Evolutionary conservation across 2,113 vertebrate genomes (phyloP), one percentile per base, ranked within the genome.

Genomic region (Urocitellus parryii): DNA sequence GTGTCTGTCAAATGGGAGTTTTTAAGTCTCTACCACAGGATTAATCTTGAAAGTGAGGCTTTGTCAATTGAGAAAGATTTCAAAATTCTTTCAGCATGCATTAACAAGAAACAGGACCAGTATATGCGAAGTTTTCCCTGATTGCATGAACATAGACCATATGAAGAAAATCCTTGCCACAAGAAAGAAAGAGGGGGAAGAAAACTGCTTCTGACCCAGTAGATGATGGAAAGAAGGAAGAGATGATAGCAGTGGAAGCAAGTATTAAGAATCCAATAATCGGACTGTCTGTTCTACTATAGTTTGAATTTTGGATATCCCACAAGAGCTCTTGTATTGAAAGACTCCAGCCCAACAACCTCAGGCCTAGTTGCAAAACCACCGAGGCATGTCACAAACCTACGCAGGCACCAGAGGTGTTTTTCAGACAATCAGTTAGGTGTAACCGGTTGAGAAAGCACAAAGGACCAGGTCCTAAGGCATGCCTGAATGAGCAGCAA

Each of bases 1-100:
- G 17, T 51, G 45, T 76, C 74, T 96, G 92, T 96, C 68, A 74
- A 74, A 42, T 76, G 76, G 39, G 68, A 93, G 4, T 81, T 93
- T 95, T 65, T 77, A 53, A 79, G 34, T 67, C 34, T 93, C 63
- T 42, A 92, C 72, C 13, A 79, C 63, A 73, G 53, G 53, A 63
- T 68, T 94, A 79, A 84, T 88, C 45, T 94, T 94, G 81, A 97
- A 94, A 97, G 72, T 80, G 17, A 86, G 70, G 65, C 81, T 95
- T 94, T 95, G 85, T 94, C 58, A 90, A 45, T 0, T 70, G 65
- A 93, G 92, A 78, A 37, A 48, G 53, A 10, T n/a, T 87, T 95
- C 12, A 68, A 94, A 73, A 77, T 84, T 88, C 78, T 58, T 80
- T 94, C 18, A 84, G 27, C 3, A 58, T 58, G 14, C 8, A 74